Conservation (phyloP, 1,140 invertebrate species). For the Pogonognathellus flavescens region DNA sequence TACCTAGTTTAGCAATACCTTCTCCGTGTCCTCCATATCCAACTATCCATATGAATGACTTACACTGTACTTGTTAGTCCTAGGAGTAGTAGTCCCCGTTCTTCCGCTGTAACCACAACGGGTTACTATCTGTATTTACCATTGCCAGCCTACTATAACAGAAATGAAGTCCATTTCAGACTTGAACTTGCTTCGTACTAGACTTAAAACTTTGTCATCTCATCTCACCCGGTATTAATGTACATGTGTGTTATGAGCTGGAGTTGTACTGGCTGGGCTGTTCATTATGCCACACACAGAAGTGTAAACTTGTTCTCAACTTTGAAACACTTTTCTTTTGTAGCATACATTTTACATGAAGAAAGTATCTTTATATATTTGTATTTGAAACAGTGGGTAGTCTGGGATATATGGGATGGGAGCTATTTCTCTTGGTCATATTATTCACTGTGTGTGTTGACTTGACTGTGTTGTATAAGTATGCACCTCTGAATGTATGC, state of each 20-base stretch:
- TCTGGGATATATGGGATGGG: too few species aligned
- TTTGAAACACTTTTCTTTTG: slow-evolving; percentile 14
- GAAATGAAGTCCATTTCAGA: background rate
- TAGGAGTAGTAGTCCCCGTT: background rate
- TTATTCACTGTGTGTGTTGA: too few species aligned
- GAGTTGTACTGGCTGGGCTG: background rate
- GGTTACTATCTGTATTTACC: background rate
- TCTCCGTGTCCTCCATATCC: background rate
- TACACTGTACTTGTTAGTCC: background rate
- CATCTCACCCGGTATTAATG: slow-evolving; percentile 3
- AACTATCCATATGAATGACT: background rate
- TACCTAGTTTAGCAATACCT: background rate
- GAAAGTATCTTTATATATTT: background rate
- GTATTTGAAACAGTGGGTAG: too few species aligned
- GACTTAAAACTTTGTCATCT: slow-evolving; percentile 34
- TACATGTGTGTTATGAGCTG: background rate
- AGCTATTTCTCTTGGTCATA: too few species aligned
- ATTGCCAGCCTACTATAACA: background rate
- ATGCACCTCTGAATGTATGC: too few species aligned
- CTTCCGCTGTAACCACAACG: background rate
- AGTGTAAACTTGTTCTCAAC: slow-evolving; percentile 1
- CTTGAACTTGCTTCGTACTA: slow-evolving; percentile 1
- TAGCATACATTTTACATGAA: background rate
- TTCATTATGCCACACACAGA: slow-evolving; percentile 26
- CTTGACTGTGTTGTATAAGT: too few species aligned